phyloP scores from a whole-genome alignment of 2,888 invertebrate species.

The Andrena fulva region DNA sequence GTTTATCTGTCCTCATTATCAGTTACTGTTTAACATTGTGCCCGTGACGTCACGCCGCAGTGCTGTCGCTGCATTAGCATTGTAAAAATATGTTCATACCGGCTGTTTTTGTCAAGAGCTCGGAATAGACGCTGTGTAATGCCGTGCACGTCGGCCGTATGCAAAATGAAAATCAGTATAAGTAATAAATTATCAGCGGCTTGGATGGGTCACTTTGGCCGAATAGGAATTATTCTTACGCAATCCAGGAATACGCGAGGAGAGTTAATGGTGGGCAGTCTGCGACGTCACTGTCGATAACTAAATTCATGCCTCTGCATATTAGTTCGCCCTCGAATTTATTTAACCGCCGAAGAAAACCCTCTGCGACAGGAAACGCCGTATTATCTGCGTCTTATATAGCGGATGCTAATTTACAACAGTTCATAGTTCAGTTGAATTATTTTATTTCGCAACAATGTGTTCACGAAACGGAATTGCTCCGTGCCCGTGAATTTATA shows the following conservation, averaged over 20 bases:
- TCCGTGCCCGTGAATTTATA: too few relatives aligned
- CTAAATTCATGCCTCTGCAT: too few relatives aligned
- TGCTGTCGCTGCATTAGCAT: conserved; percentile 76
- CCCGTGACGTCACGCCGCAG: conserved; percentile 72
- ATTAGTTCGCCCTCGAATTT: too few relatives aligned
- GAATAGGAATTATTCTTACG: conserved; percentile 4
- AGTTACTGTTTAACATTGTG: conserved; percentile 20
- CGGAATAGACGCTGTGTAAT: conserved; percentile 1
- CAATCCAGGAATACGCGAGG: background rate
- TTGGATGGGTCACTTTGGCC: background rate
- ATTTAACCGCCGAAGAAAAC: too few relatives aligned
- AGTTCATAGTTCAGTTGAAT: too few relatives aligned
- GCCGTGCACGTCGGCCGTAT: background rate
- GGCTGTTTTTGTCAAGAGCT: background rate
- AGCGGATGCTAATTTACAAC: too few relatives aligned
- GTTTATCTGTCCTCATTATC: conserved; percentile 24
- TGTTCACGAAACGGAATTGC: too few relatives aligned
- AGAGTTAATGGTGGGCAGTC: background rate
- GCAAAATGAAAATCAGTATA: background rate
- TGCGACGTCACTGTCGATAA: too few relatives aligned
- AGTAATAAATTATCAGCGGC: background rate
- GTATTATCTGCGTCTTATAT: too few relatives aligned
- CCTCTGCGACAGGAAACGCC: too few relatives aligned
- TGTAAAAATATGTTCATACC: conserved; percentile 66
- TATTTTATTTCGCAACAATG: too few relatives aligned